These are phyloP conservation scores for Rhagoletis pomonella DNA, from an alignment of 1,140 invertebrate genomes.

Conservation along the genomic window DNA sequence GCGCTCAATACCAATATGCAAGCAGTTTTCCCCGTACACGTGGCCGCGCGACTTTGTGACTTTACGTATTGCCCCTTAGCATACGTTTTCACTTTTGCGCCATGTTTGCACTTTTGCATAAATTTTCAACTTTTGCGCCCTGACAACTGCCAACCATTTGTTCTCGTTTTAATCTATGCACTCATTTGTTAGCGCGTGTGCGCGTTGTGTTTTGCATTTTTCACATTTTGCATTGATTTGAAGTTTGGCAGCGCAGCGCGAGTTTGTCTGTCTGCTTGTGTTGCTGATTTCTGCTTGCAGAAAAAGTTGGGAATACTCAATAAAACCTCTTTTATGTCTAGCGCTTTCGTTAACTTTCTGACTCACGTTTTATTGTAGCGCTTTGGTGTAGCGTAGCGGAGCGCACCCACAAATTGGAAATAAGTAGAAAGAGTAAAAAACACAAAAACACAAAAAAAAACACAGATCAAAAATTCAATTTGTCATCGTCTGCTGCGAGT, in stretches of 20 bases:
- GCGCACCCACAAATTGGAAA: neutral
- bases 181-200: neutral
- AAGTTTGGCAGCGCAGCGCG: neutral
- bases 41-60: neutral
- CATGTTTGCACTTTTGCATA: neutral
- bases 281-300: neutral
- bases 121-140: slow-evolving; percentile 2
- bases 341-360: neutral
- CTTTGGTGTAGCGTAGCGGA: too few species aligned
- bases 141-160: neutral
- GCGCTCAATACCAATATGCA: neutral
- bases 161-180: neutral
- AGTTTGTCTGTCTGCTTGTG: neutral
- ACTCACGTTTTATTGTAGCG: neutral
- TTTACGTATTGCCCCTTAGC: neutral
- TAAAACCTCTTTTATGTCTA: neutral
- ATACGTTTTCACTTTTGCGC: neutral
- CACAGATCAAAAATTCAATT: neutral
- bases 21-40: neutral
- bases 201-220: neutral
- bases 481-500: neutral
- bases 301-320: neutral
- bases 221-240: neutral
- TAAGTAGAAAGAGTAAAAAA: neutral
- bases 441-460: neutral